Evolutionary conservation across 2,797 vertebrate species (phyloP), one percentile per base, ranked within the genome.

Genomic region (Knipowitschia caucasica): DNA sequence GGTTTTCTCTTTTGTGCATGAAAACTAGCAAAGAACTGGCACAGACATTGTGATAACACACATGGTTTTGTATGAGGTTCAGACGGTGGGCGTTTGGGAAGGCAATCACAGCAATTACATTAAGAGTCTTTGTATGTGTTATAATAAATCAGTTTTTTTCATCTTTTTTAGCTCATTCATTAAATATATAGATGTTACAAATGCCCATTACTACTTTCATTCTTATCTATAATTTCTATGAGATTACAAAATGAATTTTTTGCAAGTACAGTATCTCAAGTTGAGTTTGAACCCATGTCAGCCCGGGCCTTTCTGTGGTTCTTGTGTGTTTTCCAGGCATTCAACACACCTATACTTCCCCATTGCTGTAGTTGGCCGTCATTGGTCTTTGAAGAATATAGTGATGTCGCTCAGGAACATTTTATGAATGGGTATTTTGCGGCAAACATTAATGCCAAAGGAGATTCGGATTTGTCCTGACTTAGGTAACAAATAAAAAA

Each of bases 151-250:
- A 7, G 24, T 79, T 80, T 66, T 60, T 68, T 53, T 79, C 62
- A 74, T 77, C 67, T 83, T 62, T n/a, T 67, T 73, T 70, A 53
- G 55, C 73, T 69, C 50, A 4, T 69, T 82, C 60, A 79, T 80
- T 56, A 82, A 82, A 75, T 81, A 75, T 81, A 82, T 80, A 75
- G 57, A 81, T 73, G 56, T 33, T 55, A 69, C 68, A 60, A 39
- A 74, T 75, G 63, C 64, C 62, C 63, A 52, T 62, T 67, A 64
- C 68, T 69, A 71, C 56, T 50, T 29, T 53, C 58, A 55, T 56
- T 51, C 35, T 82, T 78, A 76, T 79, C 80, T 76, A 73, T 78
- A 78, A 68, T 77, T 80, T 73, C 60, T 68, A 34, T 45, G 43
- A 55, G 21, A 76, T 75, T 53, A 79, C 77, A 80, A 68, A 76